These are phyloP conservation scores for Trinectes maculatus DNA, from an alignment of 2,113 vertebrate genomes.

Conservation along the genomic window DNA sequence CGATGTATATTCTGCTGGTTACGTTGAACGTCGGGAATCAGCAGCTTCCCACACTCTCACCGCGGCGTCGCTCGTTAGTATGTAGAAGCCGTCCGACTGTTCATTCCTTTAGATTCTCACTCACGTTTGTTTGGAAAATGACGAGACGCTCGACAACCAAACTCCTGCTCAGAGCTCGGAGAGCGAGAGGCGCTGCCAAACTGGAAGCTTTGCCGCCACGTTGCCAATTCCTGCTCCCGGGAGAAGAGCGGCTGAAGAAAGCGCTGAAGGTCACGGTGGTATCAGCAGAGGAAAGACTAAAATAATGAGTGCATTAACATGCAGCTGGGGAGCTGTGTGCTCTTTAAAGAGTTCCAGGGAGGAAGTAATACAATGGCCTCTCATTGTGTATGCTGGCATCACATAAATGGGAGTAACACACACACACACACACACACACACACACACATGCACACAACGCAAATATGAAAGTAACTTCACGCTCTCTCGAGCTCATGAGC, in stretches of 20 bases:
- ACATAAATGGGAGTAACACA: background rate
- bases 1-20: too few species aligned
- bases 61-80: conserved; percentile 38
- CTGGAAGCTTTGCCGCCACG: conserved; percentile 28
- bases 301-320: conserved; percentile 76
- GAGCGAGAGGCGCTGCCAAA: conserved; percentile 29
- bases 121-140: conserved; percentile 40
- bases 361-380: conserved; percentile 49
- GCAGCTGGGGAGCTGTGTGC: conserved; percentile 60
- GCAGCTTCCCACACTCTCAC: conserved; percentile 18
- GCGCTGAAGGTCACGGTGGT: conserved; percentile 71
- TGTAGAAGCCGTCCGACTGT: conserved; percentile 58
- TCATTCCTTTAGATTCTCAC: conserved; percentile 49
- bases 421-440: background rate
- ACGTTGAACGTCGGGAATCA: too few species aligned
- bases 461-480: background rate
- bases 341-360: conserved; percentile 66
- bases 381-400: conserved; percentile 47
- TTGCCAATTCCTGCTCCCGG: conserved; percentile 48
- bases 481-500: too few species aligned
- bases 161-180: conserved; percentile 4
- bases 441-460: background rate
- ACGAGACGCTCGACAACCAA: conserved; percentile 16
- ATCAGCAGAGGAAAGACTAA: conserved; percentile 63
- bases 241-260: conserved; percentile 55